Conservation (phyloP, 2,797 vertebrate genomes). For the Xenops minutus region DNA sequence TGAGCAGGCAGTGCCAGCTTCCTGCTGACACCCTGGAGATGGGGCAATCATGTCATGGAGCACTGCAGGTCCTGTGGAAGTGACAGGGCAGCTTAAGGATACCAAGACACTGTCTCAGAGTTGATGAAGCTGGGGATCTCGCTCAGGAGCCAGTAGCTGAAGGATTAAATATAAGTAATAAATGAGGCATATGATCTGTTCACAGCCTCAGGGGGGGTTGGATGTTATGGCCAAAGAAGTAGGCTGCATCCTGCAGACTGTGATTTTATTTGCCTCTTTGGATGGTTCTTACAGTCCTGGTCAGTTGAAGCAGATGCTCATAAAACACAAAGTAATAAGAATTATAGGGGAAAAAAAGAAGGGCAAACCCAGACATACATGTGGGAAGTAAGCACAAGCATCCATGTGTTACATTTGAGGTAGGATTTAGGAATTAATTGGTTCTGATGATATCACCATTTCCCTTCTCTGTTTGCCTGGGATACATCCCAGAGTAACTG, state of each 20-base stretch:
- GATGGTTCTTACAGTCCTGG: not conserved
- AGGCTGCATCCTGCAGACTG: not conserved
- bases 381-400: not conserved
- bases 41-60: accelerated
- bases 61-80: not conserved
- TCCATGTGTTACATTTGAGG: not conserved
- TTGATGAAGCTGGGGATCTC: not conserved
- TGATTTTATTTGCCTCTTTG: not conserved
- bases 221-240: not conserved
- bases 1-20: not conserved
- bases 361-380: not conserved
- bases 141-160: constrained; percentile 9
- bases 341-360: not conserved
- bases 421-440: not conserved
- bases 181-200: constrained; percentile 9
- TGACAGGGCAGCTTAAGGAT: not conserved
- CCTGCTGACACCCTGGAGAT: not conserved
- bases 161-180: not conserved
- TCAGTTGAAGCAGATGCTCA: constrained; percentile 28
- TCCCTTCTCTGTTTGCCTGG: not conserved
- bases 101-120: not conserved
- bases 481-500: not conserved
- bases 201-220: not conserved
- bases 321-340: constrained; percentile 3
- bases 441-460: not conserved